Percentiles rank a stretch among this genome's conserved stretches.
Conservation (phyloP, 2,888 invertebrate genomes). For the Ethmia dodecea region DNA sequence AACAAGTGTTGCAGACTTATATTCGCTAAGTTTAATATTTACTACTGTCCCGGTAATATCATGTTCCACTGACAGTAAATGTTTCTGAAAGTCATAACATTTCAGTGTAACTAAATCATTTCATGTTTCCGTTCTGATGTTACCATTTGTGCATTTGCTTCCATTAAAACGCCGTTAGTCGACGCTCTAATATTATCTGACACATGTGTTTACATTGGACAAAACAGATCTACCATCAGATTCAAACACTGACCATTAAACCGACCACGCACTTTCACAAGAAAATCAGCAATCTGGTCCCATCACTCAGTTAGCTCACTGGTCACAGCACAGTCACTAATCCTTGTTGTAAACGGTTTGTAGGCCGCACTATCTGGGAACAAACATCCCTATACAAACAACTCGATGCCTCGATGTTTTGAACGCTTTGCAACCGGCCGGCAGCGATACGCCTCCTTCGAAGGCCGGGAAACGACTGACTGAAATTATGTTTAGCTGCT, state of each 20-base stretch:
- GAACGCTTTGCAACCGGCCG: slow-evolving; percentile 39
- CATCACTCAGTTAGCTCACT: slow-evolving; percentile 36
- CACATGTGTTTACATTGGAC: slow-evolving; percentile 63
- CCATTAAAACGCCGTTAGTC: slow-evolving; percentile 54
- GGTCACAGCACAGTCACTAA: slow-evolving; percentile 55
- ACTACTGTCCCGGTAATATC: slow-evolving; percentile 28
- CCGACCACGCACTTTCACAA: slow-evolving; percentile 46
- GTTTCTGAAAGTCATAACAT: slow-evolving; percentile 39
- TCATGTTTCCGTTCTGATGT: slow-evolving; percentile 51
- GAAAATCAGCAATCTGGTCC: slow-evolving; percentile 22
- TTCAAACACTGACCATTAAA: slow-evolving; percentile 55
- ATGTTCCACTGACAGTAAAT: slow-evolving; percentile 32
- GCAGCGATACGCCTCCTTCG: slow-evolving; percentile 51
- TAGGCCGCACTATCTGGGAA: slow-evolving; percentile 62
- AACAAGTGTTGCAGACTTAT: too few species aligned
- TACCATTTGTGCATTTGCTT: slow-evolving; percentile 40
- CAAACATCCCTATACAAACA: slow-evolving; percentile 68
- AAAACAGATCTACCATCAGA: slow-evolving; percentile 62
- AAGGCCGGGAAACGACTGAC: slow-evolving; percentile 65
- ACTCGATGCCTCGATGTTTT: slow-evolving; percentile 54
- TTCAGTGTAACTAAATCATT: slow-evolving; percentile 53
- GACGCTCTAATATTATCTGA: slow-evolving; percentile 44
- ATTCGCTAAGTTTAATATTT: slow-evolving; percentile 9
- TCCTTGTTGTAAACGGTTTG: slow-evolving; percentile 45
- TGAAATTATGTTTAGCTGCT: slow-evolving; percentile 74